phyloP scores from a whole-genome alignment of 2,797 vertebrate genomes.

The Anas flavirostris region DNA sequence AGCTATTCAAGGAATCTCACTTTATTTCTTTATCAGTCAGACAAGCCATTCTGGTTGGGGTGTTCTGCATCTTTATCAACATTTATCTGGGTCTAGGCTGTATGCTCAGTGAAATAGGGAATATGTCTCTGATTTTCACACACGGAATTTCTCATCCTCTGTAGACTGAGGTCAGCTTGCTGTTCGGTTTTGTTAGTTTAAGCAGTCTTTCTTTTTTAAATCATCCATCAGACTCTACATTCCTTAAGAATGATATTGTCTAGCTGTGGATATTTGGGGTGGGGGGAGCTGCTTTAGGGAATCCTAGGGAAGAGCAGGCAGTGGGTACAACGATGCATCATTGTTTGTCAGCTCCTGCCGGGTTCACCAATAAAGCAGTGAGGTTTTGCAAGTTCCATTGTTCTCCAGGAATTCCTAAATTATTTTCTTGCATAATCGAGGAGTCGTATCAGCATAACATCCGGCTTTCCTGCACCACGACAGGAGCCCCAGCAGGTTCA shows the following conservation, averaged over 20 bases:
- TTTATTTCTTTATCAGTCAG: slow-evolving; percentile 43
- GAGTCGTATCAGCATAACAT: not conserved
- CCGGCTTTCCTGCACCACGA: not conserved
- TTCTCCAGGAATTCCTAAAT: slow-evolving; percentile 9
- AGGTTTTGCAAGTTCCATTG: not conserved
- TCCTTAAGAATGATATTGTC: not conserved
- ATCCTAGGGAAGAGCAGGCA: not conserved
- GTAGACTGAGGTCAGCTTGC: not conserved
- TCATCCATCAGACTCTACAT: not conserved
- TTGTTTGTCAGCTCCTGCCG: not conserved
- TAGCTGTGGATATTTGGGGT: not conserved
- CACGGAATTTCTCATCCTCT: not conserved
- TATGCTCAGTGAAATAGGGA: not conserved
- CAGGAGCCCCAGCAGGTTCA: not conserved
- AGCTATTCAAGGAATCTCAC: slow-evolving; percentile 37
- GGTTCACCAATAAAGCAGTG: not conserved
- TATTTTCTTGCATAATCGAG: not conserved
- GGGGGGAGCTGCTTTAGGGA: not conserved
- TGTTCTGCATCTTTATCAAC: not conserved
- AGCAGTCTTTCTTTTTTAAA: slow-evolving; percentile 4
- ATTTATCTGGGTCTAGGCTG: not conserved
- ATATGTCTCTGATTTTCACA: not conserved
- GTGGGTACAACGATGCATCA: not conserved
- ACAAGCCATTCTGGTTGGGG: not conserved
- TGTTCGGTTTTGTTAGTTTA: slow-evolving; percentile 15